Evolutionary conservation across 2,888 invertebrate genomes (phyloP).

Genomic region (Tuta absoluta): DNA sequence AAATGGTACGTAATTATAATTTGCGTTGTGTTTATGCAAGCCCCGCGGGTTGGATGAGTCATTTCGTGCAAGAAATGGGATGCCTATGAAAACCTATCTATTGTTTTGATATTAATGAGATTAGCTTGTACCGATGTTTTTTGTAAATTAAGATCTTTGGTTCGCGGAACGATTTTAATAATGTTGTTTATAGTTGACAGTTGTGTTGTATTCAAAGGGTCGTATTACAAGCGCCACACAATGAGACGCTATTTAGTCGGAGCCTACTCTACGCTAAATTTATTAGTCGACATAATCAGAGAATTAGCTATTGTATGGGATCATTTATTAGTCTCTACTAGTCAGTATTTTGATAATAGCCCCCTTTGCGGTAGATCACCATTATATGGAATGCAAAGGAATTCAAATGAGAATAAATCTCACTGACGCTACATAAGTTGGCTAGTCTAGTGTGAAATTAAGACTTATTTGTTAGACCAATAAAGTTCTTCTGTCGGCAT

Average conservation of each 20-base stretch:
- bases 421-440: not conserved
- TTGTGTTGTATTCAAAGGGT: slow-evolving; percentile 21
- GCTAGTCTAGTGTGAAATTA: too few relatives aligned
- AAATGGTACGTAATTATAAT: slow-evolving; percentile 49
- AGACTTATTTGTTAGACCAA: too few relatives aligned
- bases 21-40: slow-evolving; percentile 56
- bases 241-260: slow-evolving; percentile 19
- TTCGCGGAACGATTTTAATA: slow-evolving; percentile 37
- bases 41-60: slow-evolving; percentile 58
- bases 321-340: slow-evolving; percentile 15
- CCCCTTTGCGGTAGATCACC: slow-evolving; percentile 19
- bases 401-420: not conserved
- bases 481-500: too few relatives aligned
- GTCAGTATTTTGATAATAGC: slow-evolving; percentile 22
- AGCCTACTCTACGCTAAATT: slow-evolving; percentile 2
- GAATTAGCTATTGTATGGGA: slow-evolving; percentile 21
- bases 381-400: not conserved
- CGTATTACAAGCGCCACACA: slow-evolving; percentile 24
- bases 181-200: slow-evolving; percentile 27
- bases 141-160: slow-evolving; percentile 53
- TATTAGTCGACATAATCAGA: slow-evolving; percentile 20
- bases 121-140: slow-evolving; percentile 44
- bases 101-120: slow-evolving; percentile 59
- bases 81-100: slow-evolving; percentile 52
- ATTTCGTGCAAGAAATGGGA: slow-evolving; percentile 66